Evolutionary conservation across 2,888 invertebrate genomes (phyloP).

Genomic region (Petrophora chlorosata): DNA sequence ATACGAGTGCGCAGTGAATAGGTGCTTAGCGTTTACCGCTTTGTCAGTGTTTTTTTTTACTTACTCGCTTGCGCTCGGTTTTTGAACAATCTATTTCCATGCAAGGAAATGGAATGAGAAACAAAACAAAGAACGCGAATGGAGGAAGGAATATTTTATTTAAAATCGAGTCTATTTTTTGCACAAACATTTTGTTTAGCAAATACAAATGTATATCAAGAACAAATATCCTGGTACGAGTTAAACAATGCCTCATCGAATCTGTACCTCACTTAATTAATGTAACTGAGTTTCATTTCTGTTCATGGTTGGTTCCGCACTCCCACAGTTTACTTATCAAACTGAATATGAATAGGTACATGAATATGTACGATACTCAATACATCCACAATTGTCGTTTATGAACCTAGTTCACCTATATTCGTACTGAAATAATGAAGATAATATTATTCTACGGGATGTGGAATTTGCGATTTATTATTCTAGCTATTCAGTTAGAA

Average conservation of each 20-base stretch:
- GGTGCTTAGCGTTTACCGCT: slow-evolving; percentile 1
- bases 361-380: slow-evolving; percentile 55
- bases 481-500: slow-evolving; percentile 6
- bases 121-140: slow-evolving; percentile 6
- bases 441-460: slow-evolving; percentile 21
- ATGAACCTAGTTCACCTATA: slow-evolving; percentile 8
- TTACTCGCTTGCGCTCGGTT: slow-evolving; percentile 3
- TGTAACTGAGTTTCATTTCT: slow-evolving; percentile 20
- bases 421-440: slow-evolving; percentile 27
- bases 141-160: too few relatives aligned
- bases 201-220: too few relatives aligned
- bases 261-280: slow-evolving; percentile 24
- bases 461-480: slow-evolving; percentile 14
- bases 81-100: slow-evolving; percentile 15
- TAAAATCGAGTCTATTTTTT: too few relatives aligned
- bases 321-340: slow-evolving; percentile 53
- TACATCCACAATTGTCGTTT: slow-evolving; percentile 34
- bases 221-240: too few relatives aligned
- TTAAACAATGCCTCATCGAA: slow-evolving; percentile 11
- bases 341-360: slow-evolving; percentile 62
- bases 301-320: slow-evolving; percentile 28
- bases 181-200: too few relatives aligned
- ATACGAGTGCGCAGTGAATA: slow-evolving; percentile 3
- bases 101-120: slow-evolving; percentile 13
- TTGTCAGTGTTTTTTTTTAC: slow-evolving; percentile 4